These are phyloP conservation scores for Polietes domitor DNA, from an alignment of 2,888 invertebrate genomes.

Conservation along the genomic window DNA sequence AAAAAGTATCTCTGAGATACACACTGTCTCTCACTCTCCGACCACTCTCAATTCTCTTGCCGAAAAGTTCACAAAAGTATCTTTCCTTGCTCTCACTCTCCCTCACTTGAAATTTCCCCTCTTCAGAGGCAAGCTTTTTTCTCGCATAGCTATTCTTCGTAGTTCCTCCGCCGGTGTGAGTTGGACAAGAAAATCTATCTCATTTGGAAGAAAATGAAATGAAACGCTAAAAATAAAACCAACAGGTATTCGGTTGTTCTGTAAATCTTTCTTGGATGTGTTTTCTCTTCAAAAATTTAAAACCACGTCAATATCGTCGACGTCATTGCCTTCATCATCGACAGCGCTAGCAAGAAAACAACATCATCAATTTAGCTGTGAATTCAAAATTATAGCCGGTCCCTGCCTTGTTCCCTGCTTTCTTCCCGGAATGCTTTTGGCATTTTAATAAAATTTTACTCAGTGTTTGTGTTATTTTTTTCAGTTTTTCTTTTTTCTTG, in stretches of 20 bases:
- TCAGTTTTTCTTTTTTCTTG: background rate
- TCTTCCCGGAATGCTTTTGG: background rate
- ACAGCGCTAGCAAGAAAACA: background rate
- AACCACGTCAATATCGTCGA: constrained; percentile 17
- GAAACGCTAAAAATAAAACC: constrained; percentile 47
- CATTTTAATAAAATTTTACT: constrained; percentile 1
- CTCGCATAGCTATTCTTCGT: background rate
- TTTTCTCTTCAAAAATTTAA: background rate
- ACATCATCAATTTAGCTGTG: background rate
- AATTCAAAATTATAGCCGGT: background rate
- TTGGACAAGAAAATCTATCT: background rate
- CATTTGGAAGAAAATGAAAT: too few relatives aligned
- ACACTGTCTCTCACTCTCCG: constrained; percentile 19
- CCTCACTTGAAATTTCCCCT: constrained; percentile 58
- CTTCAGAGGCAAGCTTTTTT: constrained; percentile 16
- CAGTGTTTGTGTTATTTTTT: background rate
- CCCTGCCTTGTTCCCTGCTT: background rate
- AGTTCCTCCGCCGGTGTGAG: too few relatives aligned
- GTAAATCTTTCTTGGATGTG: background rate
- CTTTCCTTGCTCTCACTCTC: constrained; percentile 44
- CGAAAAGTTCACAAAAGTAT: too few relatives aligned
- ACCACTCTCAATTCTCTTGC: background rate
- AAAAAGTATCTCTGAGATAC: constrained; percentile 47
- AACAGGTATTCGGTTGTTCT: constrained; percentile 55
- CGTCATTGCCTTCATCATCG: constrained; percentile 26